Conservation (phyloP, 2,888 invertebrate genomes). For the Drosophila differens region DNA sequence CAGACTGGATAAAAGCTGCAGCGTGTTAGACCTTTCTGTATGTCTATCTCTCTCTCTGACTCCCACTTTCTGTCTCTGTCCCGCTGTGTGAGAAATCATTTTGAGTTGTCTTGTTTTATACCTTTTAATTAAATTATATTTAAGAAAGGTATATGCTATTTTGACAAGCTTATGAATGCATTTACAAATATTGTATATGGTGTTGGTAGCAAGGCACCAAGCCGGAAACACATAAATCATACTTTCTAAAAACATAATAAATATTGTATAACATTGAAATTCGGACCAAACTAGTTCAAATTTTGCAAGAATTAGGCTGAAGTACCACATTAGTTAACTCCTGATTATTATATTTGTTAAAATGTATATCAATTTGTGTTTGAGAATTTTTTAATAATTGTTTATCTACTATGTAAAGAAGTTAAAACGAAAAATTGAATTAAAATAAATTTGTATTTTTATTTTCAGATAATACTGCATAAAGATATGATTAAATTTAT, state of each 20-base stretch:
- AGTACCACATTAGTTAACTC: not conserved
- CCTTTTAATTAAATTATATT: not conserved
- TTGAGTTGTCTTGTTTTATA: slow-evolving; percentile 59
- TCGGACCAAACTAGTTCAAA: not conserved
- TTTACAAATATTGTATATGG: not conserved
- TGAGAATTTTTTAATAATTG: not conserved
- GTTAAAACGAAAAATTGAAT: not conserved
- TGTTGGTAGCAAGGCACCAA: not conserved
- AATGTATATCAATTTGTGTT: not conserved
- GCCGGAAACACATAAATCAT: not conserved
- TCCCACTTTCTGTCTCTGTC: slow-evolving; percentile 47
- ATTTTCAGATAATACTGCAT: not conserved
- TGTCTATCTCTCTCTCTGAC: slow-evolving; percentile 20
- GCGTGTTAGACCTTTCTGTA: slow-evolving; percentile 70
- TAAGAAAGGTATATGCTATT: not conserved
- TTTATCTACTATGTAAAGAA: not conserved
- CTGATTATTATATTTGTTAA: not conserved
- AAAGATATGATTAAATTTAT: not conserved
- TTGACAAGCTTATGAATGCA: not conserved
- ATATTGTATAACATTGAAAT: not conserved
- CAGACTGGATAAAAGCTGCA: slow-evolving; percentile 56
- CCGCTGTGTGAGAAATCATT: slow-evolving; percentile 76
- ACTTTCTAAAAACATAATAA: not conserved
- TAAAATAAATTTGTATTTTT: not conserved
- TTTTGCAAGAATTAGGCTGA: not conserved